Evolutionary conservation across 2,797 vertebrate genomes (phyloP), one percentile per base, ranked within the genome.

Genomic region (Typhlichthys subterraneus): DNA sequence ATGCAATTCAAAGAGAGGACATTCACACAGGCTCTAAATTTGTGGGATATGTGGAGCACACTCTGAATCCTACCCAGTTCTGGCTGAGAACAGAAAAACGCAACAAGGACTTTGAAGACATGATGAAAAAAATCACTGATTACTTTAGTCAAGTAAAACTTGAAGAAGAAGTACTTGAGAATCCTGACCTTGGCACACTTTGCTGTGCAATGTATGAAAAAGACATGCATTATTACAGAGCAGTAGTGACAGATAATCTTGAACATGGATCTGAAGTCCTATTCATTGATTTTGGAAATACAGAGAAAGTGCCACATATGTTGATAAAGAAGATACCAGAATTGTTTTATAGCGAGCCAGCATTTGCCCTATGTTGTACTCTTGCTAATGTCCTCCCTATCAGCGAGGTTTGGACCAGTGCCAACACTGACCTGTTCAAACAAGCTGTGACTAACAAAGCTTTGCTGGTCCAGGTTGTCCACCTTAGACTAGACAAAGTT

Each of bases 241-340:
- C 76, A 15, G 46, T 95, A 38, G 85, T 99, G 52, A 90, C 57
- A 12, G 89, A 94, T 67, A 85, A 85, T 45, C 74, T 93, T 54
- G 54, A 85, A 62, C 82, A 78, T 29, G 88, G 88, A 50, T 70
- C 92, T 54, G 84, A 91, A 65, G 94, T 99, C 60, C 91, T 88
- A 67, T 97, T 98, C 70, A 86, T 97, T 0, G 97, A 99, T 88
- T 98, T 94, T 88, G 96, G 97, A 50, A 97, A 98, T 84, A 92
- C 76, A 59, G 95, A 95, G 76, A 94, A 92, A 59, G 81, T 99
- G 69, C 93, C 95, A 12, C 72, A 82, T 67, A 88, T 79, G 33
- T 69, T 93, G 63, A 93, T 97, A 59, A 98, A 96, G 88, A 89
- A 79, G 48, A 84, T 99, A 61, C 94, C 95, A 1, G 87, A 91